These are phyloP conservation scores for Serinus canaria DNA, from an alignment of 2,113 vertebrate species.

Conservation along the genomic window DNA sequence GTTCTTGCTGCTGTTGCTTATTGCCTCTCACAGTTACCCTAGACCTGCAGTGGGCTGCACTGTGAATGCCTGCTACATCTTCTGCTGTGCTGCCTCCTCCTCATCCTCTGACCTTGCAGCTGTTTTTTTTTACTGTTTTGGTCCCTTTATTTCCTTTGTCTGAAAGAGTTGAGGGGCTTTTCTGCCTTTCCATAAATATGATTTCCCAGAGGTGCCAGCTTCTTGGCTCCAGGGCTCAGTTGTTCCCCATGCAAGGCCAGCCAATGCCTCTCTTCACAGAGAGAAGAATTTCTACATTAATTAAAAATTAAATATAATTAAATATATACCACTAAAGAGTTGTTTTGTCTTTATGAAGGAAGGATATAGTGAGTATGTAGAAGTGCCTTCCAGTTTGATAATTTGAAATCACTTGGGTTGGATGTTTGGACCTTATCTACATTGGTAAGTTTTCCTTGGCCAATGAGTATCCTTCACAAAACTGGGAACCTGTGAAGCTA, in stretches of 20 bases:
- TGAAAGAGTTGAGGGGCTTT: neutral
- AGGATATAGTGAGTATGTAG: neutral
- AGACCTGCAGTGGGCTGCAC: fast-evolving
- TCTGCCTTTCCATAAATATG: neutral
- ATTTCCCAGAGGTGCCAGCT: neutral
- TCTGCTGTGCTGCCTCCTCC: neutral
- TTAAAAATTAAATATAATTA: neutral
- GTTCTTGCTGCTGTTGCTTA: neutral
- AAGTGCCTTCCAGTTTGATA: neutral
- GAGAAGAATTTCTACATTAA: neutral
- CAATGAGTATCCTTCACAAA: neutral
- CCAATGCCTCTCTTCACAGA: neutral
- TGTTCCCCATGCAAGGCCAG: fast-evolving
- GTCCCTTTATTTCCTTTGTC: neutral
- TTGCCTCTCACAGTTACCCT: neutral
- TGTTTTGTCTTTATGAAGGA: neutral
- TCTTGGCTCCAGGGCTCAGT: neutral
- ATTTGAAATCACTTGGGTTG: neutral
- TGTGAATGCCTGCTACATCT: neutral
- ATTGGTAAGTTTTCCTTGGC: neutral
- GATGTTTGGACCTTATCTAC: neutral
- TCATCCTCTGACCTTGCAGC: neutral
- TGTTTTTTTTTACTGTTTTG: neutral
- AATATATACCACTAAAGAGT: neutral
- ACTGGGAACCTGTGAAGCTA: neutral